Percentiles rank a stretch among this genome's conserved stretches.
phyloP scores from a whole-genome alignment of 2,113 vertebrate genomes.

The Periophthalmus modestus region DNA sequence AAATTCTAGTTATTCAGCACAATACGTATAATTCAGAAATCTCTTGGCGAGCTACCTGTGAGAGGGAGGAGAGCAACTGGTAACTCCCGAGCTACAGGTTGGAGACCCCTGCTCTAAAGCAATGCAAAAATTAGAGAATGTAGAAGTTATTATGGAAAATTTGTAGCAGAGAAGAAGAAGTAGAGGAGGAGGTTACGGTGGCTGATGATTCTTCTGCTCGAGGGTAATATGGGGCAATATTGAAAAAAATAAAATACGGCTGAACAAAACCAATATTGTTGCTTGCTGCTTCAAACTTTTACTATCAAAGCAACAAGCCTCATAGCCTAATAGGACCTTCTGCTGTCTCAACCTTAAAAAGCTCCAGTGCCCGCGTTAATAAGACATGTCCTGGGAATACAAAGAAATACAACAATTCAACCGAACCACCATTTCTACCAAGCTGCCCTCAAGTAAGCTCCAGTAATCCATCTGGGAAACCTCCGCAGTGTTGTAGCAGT shows the following conservation, averaged over 20 bases:
- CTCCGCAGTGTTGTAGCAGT: conserved; percentile 10
- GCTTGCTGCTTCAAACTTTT: neutral
- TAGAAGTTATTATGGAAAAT: neutral
- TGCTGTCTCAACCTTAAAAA: conserved; percentile 10
- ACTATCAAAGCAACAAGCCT: conserved; percentile 31
- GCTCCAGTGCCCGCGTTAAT: conserved; percentile 52
- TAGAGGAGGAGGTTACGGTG: neutral
- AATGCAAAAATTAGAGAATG: neutral
- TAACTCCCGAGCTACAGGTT: no score
- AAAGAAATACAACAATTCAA: conserved; percentile 16
- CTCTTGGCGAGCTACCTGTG: no score
- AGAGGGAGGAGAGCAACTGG: no score
- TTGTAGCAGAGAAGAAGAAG: neutral
- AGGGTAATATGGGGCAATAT: neutral
- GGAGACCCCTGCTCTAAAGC: no score
- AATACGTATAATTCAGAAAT: no score
- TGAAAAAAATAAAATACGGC: neutral
- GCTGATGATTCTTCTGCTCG: neutral
- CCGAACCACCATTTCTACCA: conserved; percentile 49
- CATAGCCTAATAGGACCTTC: conserved; percentile 38
- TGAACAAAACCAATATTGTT: neutral
- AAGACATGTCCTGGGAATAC: conserved; percentile 26
- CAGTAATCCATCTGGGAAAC: conserved; percentile 46
- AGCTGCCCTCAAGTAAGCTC: conserved; percentile 46
- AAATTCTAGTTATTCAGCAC: no score